Conservation (phyloP, 2,797 vertebrate species). For the Poliocrania exsul region DNA sequence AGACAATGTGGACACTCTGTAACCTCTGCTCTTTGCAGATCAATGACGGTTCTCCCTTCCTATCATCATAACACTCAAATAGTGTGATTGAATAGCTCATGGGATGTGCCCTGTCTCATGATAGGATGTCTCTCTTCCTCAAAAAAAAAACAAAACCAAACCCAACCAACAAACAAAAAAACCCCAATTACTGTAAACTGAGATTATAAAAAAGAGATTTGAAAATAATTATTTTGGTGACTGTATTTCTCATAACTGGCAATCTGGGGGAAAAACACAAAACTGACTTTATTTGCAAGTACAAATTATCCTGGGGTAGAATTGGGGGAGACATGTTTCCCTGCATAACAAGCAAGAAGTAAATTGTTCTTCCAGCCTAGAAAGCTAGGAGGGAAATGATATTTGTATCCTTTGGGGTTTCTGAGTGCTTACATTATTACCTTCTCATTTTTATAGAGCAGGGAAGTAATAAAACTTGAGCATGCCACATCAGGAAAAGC, state of each 20-base stretch:
- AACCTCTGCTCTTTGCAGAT: not conserved
- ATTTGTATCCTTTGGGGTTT: not conserved
- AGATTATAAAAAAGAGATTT: not conserved
- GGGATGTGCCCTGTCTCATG: not conserved
- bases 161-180: not conserved
- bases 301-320: not conserved
- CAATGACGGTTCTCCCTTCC: not conserved
- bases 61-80: not conserved
- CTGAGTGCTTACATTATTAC: not conserved
- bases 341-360: not conserved
- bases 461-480: conserved; percentile 2
- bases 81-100: not conserved
- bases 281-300: not conserved
- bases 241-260: not conserved
- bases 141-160: not conserved
- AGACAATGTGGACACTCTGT: not conserved
- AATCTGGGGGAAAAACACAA: not conserved
- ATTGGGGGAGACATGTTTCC: not conserved
- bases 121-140: not conserved
- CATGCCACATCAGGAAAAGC: not conserved
- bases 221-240: not conserved
- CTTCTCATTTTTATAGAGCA: not conserved
- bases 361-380: not conserved
- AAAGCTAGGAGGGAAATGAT: conserved; percentile 14
- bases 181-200: not conserved